A percentile compares a stretch with the other conserved stretches of the same genome.
These are phyloP conservation scores for Xenotilapia flavipinnis DNA, from an alignment of 2,113 vertebrate genomes.

Conservation along the genomic window DNA sequence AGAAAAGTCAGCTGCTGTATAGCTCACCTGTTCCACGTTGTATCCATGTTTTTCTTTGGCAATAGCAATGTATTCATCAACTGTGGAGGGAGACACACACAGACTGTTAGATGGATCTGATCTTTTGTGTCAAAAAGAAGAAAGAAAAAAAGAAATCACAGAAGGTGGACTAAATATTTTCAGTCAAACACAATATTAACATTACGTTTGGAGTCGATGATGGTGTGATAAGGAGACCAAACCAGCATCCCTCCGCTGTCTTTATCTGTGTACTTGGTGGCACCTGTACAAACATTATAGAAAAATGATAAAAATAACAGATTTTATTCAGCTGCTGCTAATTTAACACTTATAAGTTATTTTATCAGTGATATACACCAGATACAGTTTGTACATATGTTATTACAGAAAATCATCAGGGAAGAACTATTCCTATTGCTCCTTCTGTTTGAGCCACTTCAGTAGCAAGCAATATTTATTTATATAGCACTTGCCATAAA, in stretches of 20 bases:
- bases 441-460: background rate
- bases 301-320: background rate
- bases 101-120: background rate
- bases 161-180: background rate
- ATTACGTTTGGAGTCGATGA: slow-evolving; percentile 88
- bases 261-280: slow-evolving; percentile 89
- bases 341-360: background rate
- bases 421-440: background rate
- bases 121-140: background rate
- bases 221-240: slow-evolving; percentile 91
- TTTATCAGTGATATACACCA: background rate
- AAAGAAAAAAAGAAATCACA: background rate
- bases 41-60: slow-evolving; percentile 98
- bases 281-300: slow-evolving; percentile 66
- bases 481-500: background rate
- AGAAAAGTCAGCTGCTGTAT: background rate
- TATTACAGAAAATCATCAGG: background rate
- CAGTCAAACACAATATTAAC: slow-evolving; percentile 9
- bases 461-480: background rate
- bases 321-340: background rate
- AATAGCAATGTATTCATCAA: slow-evolving; percentile 97
- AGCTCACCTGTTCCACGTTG: slow-evolving; percentile 91
- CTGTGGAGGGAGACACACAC: slow-evolving; percentile 66
- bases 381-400: background rate
- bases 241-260: slow-evolving; percentile 96